Percentiles rank a stretch among this genome's conserved stretches.
These are phyloP conservation scores for Emydoidea blandingii DNA, from an alignment of 2,797 vertebrate genomes.

Conservation along the genomic window DNA sequence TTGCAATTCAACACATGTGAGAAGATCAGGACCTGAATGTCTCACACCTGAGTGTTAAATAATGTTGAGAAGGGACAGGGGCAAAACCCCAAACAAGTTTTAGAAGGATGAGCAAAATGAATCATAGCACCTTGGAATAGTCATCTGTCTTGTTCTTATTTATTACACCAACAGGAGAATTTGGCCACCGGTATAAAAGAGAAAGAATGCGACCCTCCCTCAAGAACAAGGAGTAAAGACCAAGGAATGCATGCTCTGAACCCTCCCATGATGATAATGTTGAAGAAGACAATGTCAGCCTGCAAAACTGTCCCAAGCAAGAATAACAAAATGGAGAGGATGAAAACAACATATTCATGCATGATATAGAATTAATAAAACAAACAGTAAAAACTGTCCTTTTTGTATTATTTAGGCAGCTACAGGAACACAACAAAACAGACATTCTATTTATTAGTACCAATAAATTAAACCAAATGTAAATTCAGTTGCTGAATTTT, in stretches of 20 bases:
- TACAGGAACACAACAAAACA: neutral
- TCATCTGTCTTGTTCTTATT: constrained; percentile 30
- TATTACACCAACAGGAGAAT: constrained; percentile 9
- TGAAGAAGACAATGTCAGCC: constrained; percentile 40
- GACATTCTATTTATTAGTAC: constrained; percentile 25
- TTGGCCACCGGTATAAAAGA: neutral
- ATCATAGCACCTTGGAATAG: constrained; percentile 44
- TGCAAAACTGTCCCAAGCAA: constrained; percentile 14
- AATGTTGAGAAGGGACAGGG: neutral
- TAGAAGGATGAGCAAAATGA: constrained; percentile 44
- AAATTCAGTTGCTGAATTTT: neutral
- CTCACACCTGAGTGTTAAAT: neutral
- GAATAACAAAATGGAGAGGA: neutral
- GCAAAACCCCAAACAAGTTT: constrained; percentile 19
- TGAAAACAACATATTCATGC: neutral
- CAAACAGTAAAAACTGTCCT: neutral
- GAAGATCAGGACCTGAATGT: neutral
- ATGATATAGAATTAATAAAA: neutral
- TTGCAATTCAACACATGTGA: neutral
- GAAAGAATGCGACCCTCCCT: constrained; percentile 32
- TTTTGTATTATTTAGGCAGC: neutral
- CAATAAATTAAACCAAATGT: constrained; percentile 65
- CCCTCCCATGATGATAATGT: constrained; percentile 20
- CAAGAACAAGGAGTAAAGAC: constrained; percentile 56
- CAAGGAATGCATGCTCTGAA: constrained; percentile 44